Conservation (phyloP, 2,888 invertebrate genomes). For the Thecophora atra region DNA sequence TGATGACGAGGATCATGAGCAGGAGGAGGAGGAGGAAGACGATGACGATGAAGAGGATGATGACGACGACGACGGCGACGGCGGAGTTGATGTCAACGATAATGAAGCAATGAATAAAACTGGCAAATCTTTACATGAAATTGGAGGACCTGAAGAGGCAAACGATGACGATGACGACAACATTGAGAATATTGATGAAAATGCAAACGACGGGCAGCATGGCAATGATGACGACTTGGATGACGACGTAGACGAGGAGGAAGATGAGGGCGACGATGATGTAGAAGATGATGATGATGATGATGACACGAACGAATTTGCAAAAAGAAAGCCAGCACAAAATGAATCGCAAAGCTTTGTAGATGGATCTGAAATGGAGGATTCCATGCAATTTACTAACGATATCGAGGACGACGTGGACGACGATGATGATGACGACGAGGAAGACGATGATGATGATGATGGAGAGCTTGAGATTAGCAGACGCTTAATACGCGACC, state of each 20-base stretch:
- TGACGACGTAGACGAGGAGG: slow-evolving; percentile 44
- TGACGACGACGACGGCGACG: slow-evolving; percentile 44
- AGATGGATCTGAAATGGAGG: slow-evolving; percentile 39
- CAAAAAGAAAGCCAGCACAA: slow-evolving; percentile 47
- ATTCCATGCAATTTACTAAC: slow-evolving; percentile 1
- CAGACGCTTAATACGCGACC: not conserved
- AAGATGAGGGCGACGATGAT: slow-evolving; percentile 42
- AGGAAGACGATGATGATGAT: slow-evolving; percentile 8
- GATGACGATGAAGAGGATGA: slow-evolving; percentile 44
- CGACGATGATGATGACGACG: slow-evolving; percentile 19
- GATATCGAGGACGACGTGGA: slow-evolving; percentile 23
- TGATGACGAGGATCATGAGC: slow-evolving; percentile 47
- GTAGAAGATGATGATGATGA: slow-evolving; percentile 42
- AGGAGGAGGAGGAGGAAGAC: slow-evolving; percentile 42
- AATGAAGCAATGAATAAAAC: slow-evolving; percentile 39
- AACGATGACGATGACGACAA: slow-evolving; percentile 40
- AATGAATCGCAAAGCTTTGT: slow-evolving; percentile 40
- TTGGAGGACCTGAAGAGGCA: slow-evolving; percentile 38
- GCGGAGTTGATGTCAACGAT: slow-evolving; percentile 44
- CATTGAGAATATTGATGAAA: slow-evolving; percentile 32
- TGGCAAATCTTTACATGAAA: slow-evolving; percentile 40
- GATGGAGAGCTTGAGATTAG: not conserved
- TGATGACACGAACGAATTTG: slow-evolving; percentile 46
- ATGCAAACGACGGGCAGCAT: slow-evolving; percentile 43
- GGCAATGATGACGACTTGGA: slow-evolving; percentile 42